Evolutionary conservation across 2,888 invertebrate genomes (phyloP).

Genomic region (Leptothorax acervorum): DNA sequence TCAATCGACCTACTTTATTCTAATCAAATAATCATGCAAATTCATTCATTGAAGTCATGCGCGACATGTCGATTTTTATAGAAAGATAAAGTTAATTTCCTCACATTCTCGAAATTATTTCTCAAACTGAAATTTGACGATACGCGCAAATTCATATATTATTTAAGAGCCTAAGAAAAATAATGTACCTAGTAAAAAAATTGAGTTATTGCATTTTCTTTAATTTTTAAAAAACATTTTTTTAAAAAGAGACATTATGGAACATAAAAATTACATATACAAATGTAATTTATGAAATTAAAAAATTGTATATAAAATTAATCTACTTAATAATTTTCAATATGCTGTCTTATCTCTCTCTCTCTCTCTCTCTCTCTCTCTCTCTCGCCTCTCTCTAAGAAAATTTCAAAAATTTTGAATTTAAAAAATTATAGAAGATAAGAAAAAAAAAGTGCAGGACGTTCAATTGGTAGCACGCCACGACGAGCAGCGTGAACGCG

Average conservation of each 20-base stretch:
- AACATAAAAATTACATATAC: background rate
- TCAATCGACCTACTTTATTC: slow-evolving; percentile 43
- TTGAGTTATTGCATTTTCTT: too few relatives aligned
- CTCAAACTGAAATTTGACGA: background rate
- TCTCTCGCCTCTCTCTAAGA: background rate
- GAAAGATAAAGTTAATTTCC: background rate
- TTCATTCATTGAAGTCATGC: slow-evolving; percentile 14
- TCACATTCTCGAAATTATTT: background rate
- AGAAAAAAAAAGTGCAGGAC: slow-evolving; percentile 12
- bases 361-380: background rate
- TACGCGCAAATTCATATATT: background rate
- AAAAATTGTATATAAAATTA: background rate
- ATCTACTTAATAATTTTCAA: background rate
- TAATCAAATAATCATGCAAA: slow-evolving; percentile 31
- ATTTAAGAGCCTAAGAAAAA: background rate
- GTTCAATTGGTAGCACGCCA: slow-evolving; percentile 26
- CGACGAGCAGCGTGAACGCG: slow-evolving; percentile 31
- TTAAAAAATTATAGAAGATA: background rate
- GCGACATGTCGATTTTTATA: background rate
- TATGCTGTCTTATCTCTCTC: background rate
- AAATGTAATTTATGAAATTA: background rate
- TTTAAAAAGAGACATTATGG: background rate
- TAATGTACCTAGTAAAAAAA: too few relatives aligned
- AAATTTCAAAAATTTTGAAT: background rate
- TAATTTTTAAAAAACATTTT: too few relatives aligned